Conservation (phyloP, 2,888 invertebrate species). For the Agrotis segetum region DNA sequence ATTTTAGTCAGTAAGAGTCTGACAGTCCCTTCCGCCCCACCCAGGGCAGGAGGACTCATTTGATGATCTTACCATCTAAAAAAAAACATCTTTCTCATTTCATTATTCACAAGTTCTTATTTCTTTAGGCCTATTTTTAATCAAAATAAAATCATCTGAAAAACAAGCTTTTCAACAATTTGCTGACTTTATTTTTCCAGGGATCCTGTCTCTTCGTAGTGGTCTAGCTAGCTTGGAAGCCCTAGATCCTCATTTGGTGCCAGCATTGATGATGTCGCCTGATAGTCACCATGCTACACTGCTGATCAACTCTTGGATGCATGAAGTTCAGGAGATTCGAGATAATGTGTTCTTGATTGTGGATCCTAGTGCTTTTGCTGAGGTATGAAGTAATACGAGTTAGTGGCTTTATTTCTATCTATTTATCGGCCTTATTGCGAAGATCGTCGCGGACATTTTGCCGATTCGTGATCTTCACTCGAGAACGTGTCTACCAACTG, state of each 20-base stretch:
- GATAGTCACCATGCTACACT: constrained; percentile 87
- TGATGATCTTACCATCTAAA: too few relatives aligned
- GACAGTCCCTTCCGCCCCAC: too few relatives aligned
- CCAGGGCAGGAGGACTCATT: too few relatives aligned
- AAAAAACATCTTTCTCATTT: too few relatives aligned
- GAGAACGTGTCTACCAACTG: too few relatives aligned
- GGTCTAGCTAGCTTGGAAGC: constrained; percentile 93
- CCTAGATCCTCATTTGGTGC: constrained; percentile 92
- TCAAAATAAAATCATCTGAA: neutral
- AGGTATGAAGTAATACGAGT: constrained; percentile 82
- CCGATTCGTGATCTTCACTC: too few relatives aligned
- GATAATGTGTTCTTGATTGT: constrained; percentile 92
- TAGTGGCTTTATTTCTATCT: too few relatives aligned
- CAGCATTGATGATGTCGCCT: constrained; percentile 90
- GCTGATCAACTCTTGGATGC: constrained; percentile 91
- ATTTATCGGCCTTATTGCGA: too few relatives aligned
- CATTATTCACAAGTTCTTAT: too few relatives aligned
- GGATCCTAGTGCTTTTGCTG: constrained; percentile 93
- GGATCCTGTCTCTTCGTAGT: constrained; percentile 91
- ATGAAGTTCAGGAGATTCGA: constrained; percentile 91
- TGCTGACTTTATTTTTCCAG: constrained; percentile 80
- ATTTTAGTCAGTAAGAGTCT: too few relatives aligned
- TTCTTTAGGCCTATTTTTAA: too few relatives aligned
- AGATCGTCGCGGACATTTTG: too few relatives aligned
- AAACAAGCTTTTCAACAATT: neutral